Evolutionary conservation across 2,113 vertebrate species (phyloP), one percentile per base, ranked within the genome.

Genomic region (Megaleporinus macrocephalus): DNA sequence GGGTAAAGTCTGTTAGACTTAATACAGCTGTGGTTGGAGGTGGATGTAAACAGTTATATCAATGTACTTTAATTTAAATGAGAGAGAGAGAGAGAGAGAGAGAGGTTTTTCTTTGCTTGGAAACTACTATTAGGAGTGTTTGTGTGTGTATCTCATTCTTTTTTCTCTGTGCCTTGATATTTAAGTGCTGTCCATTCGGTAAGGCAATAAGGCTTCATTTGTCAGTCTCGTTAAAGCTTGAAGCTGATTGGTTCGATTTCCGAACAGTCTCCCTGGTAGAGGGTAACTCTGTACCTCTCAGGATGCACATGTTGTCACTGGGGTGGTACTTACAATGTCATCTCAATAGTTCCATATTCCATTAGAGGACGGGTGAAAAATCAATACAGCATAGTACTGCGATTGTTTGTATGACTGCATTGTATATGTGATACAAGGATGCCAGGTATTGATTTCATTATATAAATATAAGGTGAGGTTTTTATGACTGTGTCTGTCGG

Each of bases 1-100:
- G 68, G 55, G 26, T 61, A 53, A 76, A 47, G 57, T 66, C 59
- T 66, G 49, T n/a, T 44, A 71, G 59, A 24, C 41, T 51, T 27
- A 20, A 11, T 14, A 57, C 22, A 5, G 65, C 4, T 26, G 49
- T 36, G 47, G 53, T 78, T 20, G 30, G 12, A 18, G 36, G 14
- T 13, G 29, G 29, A 27, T 26, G 30, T 70, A 3, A 14, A 79
- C 47, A 18, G 47, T 79, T 70, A 55, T 11, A 30, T 24, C 1
- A 22, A 9, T 9, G 3, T 5, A 7, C 15, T 6, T 41, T 41
- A 0, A 33, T 68, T 68, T 68, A 36, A 36, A 36, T 30, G 29
- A 20, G 29, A 18, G 18, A 14, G 24, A 10, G 66, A 44, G 22
- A 55, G n/a, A 36, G 18, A 36, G 7, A 36, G 36, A 36, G 36